These are phyloP conservation scores for Sciurus carolinensis DNA, from an alignment of 2,797 vertebrate species.

Conservation along the genomic window DNA sequence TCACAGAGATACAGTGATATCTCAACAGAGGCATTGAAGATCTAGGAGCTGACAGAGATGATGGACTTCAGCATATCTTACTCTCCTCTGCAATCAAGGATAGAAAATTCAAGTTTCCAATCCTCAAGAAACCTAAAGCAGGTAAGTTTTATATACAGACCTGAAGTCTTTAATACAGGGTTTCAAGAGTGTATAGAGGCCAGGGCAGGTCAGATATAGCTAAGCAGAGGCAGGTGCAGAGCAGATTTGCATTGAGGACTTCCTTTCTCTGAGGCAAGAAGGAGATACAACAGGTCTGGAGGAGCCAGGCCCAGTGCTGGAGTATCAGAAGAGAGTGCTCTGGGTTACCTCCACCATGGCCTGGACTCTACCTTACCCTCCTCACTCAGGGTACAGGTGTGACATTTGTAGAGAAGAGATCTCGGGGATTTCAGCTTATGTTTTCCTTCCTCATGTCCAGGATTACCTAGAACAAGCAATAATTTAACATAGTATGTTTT, in stretches of 20 bases:
- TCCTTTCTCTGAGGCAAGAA: neutral
- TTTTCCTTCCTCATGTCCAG: neutral
- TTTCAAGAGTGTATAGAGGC: accelerated
- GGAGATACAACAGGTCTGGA: neutral
- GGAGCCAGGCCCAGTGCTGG: neutral
- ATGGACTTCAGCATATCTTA: no score
- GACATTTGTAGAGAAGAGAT: neutral
- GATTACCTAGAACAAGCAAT: neutral
- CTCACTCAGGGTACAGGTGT: neutral
- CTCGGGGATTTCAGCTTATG: accelerated
- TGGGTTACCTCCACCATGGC: neutral
- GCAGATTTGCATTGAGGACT: neutral
- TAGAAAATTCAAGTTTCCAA: no score
- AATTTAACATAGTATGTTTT: accelerated
- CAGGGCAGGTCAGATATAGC: no score
- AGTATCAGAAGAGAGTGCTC: neutral
- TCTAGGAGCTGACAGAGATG: no score
- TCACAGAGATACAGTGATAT: no score
- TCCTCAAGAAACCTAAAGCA: no score
- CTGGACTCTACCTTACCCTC: neutral
- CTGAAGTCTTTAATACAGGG: no score
- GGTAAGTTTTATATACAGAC: no score
- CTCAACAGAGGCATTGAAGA: no score
- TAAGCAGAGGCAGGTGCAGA: neutral
- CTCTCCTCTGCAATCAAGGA: no score